Base-by-base conservation (phyloP, 2,113 vertebrate species). In the Cochlearius cochlearius region DNA sequence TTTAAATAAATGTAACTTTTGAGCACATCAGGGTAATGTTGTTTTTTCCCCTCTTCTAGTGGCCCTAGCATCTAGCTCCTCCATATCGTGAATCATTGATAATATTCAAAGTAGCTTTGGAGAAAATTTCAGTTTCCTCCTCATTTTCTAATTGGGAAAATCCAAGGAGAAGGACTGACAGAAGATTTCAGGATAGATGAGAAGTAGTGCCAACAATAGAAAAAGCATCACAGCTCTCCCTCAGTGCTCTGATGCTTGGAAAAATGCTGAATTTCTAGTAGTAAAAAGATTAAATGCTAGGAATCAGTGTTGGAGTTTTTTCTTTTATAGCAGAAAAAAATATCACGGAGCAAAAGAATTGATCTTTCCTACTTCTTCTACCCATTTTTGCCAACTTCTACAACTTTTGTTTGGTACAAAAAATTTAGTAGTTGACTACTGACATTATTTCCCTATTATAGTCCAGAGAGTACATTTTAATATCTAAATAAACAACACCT, bases 81-180 rank as follows among this genome's bases (percentile, higher is more conserved):
- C 59, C 7, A 8, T 23, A 21, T 20, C 2, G 0, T 19, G 11
- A 43, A 74, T 50, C 7, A 32, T 0, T 62, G 12, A 55, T 22
- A 78, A 74, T 27, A 75, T 34, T 76, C 39, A 29, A 75, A 56
- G 49, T n/a, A 56, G 22, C 56, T 72, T 55, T 39, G 29, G 25
- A 53, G 55, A 83, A 63, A 73, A 81, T 27, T 11, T 62, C 30
- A 23, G 8, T 55, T 52, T 71, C 3, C 3, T 55, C 22, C 32
- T 88, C 7, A 72, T 88, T 71, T 89, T 72, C 60, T 84, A 78
- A 39, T 6, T 5, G 39, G 34, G 7, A 83, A 93, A 89, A 84
- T 56, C 13, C 60, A 71, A 86, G n/a, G 12, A 69, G 60, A 86
- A 88, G 18, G 17, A 71, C 10, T 6, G 17, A 23, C 9, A 52